These are phyloP conservation scores for Arctocebus calabarensis DNA, from an alignment of 2,797 vertebrate genomes.

Conservation along the genomic window DNA sequence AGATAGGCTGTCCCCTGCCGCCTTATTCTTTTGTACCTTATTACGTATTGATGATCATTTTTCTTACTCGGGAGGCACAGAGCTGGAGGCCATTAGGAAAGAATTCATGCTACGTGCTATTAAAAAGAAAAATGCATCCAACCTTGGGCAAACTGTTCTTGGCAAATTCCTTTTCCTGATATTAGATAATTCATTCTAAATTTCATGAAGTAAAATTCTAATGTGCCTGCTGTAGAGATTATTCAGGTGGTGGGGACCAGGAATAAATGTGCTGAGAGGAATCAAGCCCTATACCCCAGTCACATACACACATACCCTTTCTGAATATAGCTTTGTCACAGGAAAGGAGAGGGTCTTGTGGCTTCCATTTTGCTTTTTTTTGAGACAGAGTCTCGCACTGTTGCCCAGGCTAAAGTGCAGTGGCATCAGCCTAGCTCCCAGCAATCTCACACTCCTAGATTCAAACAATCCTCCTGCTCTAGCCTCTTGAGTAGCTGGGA, in stretches of 20 bases:
- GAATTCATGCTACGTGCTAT: background rate
- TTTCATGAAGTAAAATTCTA: background rate
- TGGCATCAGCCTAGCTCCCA: no score
- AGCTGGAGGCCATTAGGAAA: background rate
- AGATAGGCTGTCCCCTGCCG: slow-evolving; percentile 6
- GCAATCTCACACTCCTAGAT: no score
- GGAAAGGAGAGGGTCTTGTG: background rate
- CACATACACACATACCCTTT: background rate
- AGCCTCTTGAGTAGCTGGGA: no score
- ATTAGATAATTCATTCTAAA: background rate
- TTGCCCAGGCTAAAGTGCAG: no score
- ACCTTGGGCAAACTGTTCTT: background rate
- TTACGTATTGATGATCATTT: slow-evolving; percentile 3
- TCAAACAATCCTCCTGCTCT: no score
- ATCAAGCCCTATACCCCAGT: rapidly evolving
- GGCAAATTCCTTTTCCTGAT: slow-evolving; percentile 17
- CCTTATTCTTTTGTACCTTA: slow-evolving; percentile 35
- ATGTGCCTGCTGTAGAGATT: background rate
- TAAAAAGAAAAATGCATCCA: background rate
- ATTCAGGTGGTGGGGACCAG: background rate
- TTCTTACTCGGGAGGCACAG: background rate
- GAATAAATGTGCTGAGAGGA: background rate
- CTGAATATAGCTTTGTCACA: background rate
- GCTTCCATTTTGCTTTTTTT: background rate
- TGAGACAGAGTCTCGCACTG: no score